phyloP scores from a whole-genome alignment of 2,888 invertebrate genomes.

The Ditula angustiorana region DNA sequence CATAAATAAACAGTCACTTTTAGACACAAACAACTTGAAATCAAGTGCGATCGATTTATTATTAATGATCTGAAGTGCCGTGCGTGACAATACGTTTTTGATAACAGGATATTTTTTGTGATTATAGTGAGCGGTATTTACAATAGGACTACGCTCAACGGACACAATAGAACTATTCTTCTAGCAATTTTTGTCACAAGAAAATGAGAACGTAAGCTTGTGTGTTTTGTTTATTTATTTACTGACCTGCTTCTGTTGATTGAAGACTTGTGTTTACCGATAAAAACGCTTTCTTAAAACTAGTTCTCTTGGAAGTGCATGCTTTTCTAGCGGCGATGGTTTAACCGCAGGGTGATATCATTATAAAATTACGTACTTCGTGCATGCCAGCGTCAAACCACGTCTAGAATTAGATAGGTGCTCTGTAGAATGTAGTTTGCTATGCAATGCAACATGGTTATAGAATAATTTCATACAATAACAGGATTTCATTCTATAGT shows the following conservation, averaged over 20 bases:
- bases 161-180: constrained; percentile 71
- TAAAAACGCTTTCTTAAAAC: constrained; percentile 37
- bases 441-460: background rate
- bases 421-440: constrained; percentile 18
- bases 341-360: constrained; percentile 58
- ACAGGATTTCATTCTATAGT: too few species aligned
- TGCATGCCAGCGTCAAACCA: constrained; percentile 24
- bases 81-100: constrained; percentile 46
- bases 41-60: constrained; percentile 40
- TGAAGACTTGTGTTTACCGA: constrained; percentile 30
- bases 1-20: constrained; percentile 40
- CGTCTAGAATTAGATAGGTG: constrained; percentile 2
- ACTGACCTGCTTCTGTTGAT: constrained; percentile 33
- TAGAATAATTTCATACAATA: too few species aligned
- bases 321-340: constrained; percentile 43
- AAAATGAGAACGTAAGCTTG: constrained; percentile 83
- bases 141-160: constrained; percentile 62
- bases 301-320: constrained; percentile 28
- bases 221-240: constrained; percentile 57
- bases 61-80: constrained; percentile 48
- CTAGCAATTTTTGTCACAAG: constrained; percentile 72
- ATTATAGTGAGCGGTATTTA: constrained; percentile 57
- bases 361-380: constrained; percentile 46
- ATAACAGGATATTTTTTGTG: constrained; percentile 53
- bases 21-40: constrained; percentile 15